Evolutionary conservation across 2,797 vertebrate species (phyloP).

Genomic region (Cygnus olor): DNA sequence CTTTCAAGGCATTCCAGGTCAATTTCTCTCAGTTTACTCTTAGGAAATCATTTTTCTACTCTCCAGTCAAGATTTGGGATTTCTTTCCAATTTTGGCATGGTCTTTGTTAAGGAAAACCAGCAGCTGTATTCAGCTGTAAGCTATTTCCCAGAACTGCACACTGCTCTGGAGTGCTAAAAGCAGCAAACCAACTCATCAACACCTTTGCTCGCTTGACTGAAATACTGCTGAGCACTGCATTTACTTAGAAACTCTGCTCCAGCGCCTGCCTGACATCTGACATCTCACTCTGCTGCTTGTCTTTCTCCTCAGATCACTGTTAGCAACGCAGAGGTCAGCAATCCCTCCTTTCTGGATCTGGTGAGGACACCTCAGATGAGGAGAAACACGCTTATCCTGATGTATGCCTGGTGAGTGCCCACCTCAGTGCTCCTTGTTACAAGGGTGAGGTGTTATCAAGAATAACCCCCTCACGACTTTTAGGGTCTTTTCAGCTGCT

Average conservation of each 20-base stretch:
- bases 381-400: constrained; percentile 89
- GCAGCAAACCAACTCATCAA: not conserved
- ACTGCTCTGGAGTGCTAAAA: not conserved
- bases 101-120: not conserved
- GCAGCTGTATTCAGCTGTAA: not conserved
- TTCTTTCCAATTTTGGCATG: not conserved
- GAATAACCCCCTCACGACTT: not conserved
- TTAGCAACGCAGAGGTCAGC: constrained; percentile 76
- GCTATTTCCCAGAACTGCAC: not conserved
- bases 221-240: not conserved
- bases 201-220: not conserved
- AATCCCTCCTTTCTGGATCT: constrained; percentile 86
- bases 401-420: constrained; percentile 92
- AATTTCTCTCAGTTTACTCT: not conserved
- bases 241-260: not conserved
- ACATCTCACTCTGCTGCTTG: not conserved
- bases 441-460: rapidly evolving
- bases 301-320: constrained; percentile 77
- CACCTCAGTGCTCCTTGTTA: no score
- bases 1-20: not conserved
- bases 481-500: not conserved
- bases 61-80: not conserved
- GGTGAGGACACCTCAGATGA: constrained; percentile 89
- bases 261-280: not conserved
- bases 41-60: not conserved